Conservation (phyloP, 2,888 invertebrate species). For the Campoletis raptor region DNA sequence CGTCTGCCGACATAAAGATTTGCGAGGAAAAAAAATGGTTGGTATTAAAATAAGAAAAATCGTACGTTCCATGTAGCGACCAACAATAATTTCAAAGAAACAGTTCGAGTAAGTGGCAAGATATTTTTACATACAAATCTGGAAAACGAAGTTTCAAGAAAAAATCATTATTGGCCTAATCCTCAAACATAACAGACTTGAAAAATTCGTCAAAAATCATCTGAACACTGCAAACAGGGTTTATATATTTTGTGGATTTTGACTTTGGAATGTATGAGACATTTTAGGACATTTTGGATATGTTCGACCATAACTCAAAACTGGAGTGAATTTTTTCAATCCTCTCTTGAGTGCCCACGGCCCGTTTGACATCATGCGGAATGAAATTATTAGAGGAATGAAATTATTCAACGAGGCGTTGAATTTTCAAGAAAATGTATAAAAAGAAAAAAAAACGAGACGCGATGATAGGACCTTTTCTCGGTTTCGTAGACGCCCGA, state of each 20-base stretch:
- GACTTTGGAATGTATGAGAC: neutral
- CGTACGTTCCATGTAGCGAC: neutral
- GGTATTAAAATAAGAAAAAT: neutral
- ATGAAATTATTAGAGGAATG: neutral
- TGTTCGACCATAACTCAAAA: neutral
- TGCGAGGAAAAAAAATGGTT: neutral
- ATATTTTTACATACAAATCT: neutral
- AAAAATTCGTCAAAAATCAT: neutral
- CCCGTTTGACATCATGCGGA: neutral
- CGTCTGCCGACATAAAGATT: too few relatives aligned
- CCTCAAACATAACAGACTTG: neutral
- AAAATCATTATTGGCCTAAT: neutral
- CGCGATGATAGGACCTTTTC: constrained; percentile 45
- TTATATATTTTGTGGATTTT: neutral
- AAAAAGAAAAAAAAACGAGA: constrained; percentile 1
- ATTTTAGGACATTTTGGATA: neutral
- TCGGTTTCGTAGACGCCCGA: constrained; percentile 27
- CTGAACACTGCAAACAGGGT: neutral
- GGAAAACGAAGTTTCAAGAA: neutral
- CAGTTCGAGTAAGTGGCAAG: neutral
- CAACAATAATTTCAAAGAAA: neutral
- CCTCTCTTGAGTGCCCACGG: neutral
- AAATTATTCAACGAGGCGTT: neutral
- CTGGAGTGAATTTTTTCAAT: neutral
- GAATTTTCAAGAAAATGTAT: neutral